Percentiles rank a stretch among this genome's conserved stretches.
These are phyloP conservation scores for Hestina assimilis DNA, from an alignment of 1,140 invertebrate genomes.

Conservation along the genomic window DNA sequence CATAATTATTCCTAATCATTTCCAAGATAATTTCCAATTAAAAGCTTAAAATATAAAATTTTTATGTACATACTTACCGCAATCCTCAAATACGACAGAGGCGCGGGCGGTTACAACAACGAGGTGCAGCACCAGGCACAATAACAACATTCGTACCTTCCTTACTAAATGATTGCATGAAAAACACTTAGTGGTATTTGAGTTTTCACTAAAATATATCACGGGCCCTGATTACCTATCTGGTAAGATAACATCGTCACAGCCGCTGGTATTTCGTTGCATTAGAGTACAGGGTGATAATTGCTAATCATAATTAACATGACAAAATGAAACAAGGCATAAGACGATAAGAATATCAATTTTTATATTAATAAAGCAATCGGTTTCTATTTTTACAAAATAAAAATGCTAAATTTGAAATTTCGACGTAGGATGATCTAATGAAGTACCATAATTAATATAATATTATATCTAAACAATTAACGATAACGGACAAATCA, in stretches of 20 bases:
- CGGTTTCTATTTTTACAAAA: not conserved
- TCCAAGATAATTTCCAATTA: no score
- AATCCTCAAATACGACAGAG: conserved; percentile 49
- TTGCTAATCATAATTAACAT: conserved; percentile 14
- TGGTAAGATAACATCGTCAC: conserved; percentile 25
- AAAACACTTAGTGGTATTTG: conserved; percentile 15
- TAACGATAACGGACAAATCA: no score
- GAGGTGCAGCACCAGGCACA: conserved; percentile 28
- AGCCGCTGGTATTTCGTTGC: conserved; percentile 17
- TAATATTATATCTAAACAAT: no score
- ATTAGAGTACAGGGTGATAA: conserved; percentile 21
- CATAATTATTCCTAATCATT: no score
- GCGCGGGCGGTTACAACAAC: conserved; percentile 27
- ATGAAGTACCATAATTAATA: no score
- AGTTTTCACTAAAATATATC: conserved; percentile 22
- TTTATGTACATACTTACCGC: conserved; percentile 40
- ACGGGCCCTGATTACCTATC: conserved; percentile 30
- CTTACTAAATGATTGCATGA: conserved; percentile 15
- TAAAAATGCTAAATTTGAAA: no score
- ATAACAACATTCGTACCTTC: conserved; percentile 30
- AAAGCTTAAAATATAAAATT: not conserved
- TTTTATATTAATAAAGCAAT: not conserved
- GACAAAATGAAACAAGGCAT: conserved; percentile 1
- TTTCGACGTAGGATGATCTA: not conserved
- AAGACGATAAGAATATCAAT: conserved; percentile 9